Percentiles rank a stretch among this genome's conserved stretches.
phyloP scores from a whole-genome alignment of 2,888 invertebrate genomes.

The Lacanobia oleracea region DNA sequence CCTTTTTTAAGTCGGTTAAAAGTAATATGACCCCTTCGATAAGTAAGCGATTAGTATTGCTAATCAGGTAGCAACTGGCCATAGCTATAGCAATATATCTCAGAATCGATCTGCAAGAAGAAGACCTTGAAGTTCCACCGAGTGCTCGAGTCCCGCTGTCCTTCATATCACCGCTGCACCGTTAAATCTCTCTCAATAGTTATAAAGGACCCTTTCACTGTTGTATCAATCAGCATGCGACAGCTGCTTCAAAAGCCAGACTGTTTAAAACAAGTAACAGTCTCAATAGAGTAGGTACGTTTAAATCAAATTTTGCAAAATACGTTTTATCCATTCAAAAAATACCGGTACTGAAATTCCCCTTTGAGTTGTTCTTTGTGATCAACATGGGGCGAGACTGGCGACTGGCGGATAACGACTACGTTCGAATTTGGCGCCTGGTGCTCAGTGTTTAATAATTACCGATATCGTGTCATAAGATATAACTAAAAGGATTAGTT shows the following conservation, averaged over 20 bases:
- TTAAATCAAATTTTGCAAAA: background rate
- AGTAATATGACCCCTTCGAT: background rate
- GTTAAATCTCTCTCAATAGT: background rate
- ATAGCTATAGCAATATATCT: background rate
- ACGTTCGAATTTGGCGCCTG: background rate
- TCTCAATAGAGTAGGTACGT: background rate
- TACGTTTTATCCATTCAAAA: background rate
- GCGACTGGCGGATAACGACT: conserved; percentile 4
- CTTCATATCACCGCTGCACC: background rate
- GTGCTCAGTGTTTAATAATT: background rate
- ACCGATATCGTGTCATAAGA: background rate
- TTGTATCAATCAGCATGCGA: background rate
- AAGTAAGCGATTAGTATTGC: background rate
- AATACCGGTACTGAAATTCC: conserved; percentile 11
- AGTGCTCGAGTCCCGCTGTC: background rate
- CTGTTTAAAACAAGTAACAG: conserved; percentile 13
- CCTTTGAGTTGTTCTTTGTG: conserved; percentile 30
- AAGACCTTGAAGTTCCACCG: conserved; percentile 16
- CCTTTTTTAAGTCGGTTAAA: too few species aligned
- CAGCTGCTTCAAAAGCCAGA: conserved; percentile 8
- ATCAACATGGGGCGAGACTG: background rate
- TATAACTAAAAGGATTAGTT: too few species aligned
- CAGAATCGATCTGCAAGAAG: background rate
- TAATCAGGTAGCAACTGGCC: background rate
- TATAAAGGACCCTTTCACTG: conserved; percentile 3